These are phyloP conservation scores for Bradypus variegatus DNA, from an alignment of 2,797 vertebrate species.

Conservation along the genomic window DNA sequence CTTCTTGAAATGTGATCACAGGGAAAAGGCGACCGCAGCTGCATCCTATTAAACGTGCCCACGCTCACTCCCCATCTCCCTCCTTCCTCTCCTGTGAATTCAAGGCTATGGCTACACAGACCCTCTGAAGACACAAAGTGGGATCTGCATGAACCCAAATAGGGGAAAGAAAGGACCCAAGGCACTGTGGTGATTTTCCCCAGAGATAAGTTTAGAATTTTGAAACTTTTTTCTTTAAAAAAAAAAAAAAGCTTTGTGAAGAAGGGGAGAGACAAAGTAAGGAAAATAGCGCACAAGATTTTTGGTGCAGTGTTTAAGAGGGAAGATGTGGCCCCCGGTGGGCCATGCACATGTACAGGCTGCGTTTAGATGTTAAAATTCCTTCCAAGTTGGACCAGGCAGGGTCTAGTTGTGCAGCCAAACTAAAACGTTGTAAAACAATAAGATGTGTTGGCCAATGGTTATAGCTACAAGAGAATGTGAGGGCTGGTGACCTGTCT, in stretches of 20 bases:
- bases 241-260: background rate
- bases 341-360: accelerated
- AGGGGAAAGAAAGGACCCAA: background rate
- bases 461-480: background rate
- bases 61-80: background rate
- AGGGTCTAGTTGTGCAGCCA: background rate
- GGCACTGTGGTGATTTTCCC: background rate
- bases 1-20: conserved; percentile 53
- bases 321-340: background rate
- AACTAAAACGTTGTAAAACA: background rate
- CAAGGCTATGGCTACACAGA: background rate
- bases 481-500: background rate
- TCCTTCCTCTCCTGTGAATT: background rate
- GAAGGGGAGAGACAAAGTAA: background rate
- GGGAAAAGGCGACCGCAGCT: conserved; percentile 52
- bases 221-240: background rate
- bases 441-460: background rate
- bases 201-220: background rate
- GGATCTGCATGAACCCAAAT: background rate
- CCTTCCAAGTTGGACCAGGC: background rate
- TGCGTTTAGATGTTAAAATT: background rate
- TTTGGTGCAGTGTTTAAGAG: background rate
- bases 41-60: conserved; percentile 35
- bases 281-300: background rate
- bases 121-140: background rate